Percentiles rank a stretch among this genome's conserved stretches.
Evolutionary conservation across 1,140 invertebrate species (phyloP).

Genomic region (Drosophila navojoa): DNA sequence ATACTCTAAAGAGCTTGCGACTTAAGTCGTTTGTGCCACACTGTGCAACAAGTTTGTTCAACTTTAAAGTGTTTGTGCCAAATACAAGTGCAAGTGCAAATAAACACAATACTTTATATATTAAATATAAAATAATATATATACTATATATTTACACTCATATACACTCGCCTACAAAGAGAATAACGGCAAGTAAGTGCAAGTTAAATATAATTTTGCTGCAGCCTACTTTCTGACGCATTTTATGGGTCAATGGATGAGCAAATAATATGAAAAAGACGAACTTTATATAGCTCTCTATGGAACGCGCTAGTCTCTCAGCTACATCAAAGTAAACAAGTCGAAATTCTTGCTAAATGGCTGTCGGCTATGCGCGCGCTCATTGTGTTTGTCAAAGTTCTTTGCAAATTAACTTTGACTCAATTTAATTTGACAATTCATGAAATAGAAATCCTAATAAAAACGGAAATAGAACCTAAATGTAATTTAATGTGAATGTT

Average conservation of each 20-base stretch:
- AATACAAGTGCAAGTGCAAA: conserved; percentile 13
- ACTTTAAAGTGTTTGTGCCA: conserved; percentile 37
- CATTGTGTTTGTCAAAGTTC: conserved; percentile 42
- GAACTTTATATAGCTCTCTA: no score
- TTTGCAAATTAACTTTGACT: conserved; percentile 65
- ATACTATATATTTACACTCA: no score
- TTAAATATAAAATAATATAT: conserved; percentile 7
- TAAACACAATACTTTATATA: conserved; percentile 3
- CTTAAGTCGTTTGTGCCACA: conserved; percentile 2
- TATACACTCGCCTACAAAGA: not conserved
- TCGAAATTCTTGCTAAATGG: conserved; percentile 52
- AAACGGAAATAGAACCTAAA: conserved; percentile 44
- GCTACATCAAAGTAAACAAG: not conserved
- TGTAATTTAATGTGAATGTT: conserved; percentile 63
- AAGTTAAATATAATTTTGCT: conserved; percentile 27
- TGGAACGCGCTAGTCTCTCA: no score
- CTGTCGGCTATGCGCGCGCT: not conserved
- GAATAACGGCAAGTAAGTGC: conserved; percentile 23
- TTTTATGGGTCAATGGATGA: conserved; percentile 66
- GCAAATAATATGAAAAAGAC: conserved; percentile 9
- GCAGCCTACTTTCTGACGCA: conserved; percentile 51
- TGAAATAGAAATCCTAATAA: conserved; percentile 39
- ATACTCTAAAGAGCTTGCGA: conserved; percentile 3
- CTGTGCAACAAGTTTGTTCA: conserved; percentile 62
- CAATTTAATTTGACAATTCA: conserved; percentile 65